These are phyloP conservation scores for Pterobdella sp. DNA, from an alignment of 2,888 invertebrate genomes.

Conservation along the genomic window DNA sequence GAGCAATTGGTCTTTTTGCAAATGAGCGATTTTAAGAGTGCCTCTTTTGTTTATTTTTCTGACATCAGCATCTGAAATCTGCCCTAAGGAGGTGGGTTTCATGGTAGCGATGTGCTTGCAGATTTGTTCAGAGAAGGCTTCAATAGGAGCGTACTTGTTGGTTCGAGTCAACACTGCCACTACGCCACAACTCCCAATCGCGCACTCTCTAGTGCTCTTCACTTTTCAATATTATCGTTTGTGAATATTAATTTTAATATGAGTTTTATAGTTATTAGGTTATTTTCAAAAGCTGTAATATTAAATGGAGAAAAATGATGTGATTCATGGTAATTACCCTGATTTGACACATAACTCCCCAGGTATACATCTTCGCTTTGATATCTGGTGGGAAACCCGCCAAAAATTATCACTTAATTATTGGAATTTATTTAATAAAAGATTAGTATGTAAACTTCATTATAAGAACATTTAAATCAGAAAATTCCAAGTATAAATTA, in stretches of 20 bases:
- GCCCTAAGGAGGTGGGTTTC: constrained; percentile 31
- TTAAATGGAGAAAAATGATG: no score
- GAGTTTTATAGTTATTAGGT: no score
- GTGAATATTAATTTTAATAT: no score
- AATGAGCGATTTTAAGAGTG: constrained; percentile 24
- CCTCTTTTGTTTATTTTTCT: constrained; percentile 29
- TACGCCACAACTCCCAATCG: constrained; percentile 33
- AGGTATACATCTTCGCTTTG: constrained; percentile 29
- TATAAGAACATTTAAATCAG: no score
- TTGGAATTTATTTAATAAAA: no score
- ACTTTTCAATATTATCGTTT: no score
- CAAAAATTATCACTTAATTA: no score
- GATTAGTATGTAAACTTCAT: no score
- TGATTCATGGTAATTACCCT: no score
- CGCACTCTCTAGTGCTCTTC: constrained; percentile 24
- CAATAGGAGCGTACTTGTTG: constrained; percentile 33
- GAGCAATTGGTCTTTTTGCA: constrained; percentile 31
- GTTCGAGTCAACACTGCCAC: constrained; percentile 32
- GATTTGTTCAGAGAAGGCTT: constrained; percentile 35
- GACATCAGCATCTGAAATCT: constrained; percentile 22
- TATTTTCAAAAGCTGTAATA: no score
- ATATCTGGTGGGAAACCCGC: no score
- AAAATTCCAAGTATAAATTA: no score
- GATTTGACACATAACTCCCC: constrained; percentile 31
- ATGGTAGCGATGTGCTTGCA: constrained; percentile 34